These are phyloP conservation scores for Formica selysi DNA, from an alignment of 1,140 invertebrate genomes.

Conservation along the genomic window DNA sequence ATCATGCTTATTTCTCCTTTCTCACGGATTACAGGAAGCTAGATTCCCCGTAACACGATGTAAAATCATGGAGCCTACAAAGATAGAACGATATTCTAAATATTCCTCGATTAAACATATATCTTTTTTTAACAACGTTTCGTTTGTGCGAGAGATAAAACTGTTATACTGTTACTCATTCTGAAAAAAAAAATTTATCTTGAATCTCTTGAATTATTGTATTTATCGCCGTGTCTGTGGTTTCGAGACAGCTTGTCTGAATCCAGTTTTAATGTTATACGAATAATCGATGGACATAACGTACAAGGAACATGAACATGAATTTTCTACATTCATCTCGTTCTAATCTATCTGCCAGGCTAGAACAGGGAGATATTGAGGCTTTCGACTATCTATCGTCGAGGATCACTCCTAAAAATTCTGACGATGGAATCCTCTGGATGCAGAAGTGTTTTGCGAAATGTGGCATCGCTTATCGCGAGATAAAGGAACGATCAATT, in stretches of 20 bases:
- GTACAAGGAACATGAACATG: background rate
- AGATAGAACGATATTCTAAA: background rate
- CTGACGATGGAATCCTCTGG: background rate
- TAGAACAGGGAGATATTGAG: slow-evolving; percentile 1
- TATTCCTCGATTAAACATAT: background rate
- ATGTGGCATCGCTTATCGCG: background rate
- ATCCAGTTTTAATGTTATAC: background rate
- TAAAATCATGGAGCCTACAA: background rate
- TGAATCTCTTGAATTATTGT: background rate
- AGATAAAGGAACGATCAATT: background rate
- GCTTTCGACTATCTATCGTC: background rate
- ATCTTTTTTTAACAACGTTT: background rate
- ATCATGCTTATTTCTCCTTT: background rate
- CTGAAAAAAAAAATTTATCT: background rate
- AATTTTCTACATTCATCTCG: too few relatives aligned
- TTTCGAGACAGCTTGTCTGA: too few relatives aligned
- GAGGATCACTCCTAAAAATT: slow-evolving; percentile 6
- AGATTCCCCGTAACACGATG: background rate
- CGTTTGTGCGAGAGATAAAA: background rate
- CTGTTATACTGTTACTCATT: background rate
- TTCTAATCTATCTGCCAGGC: background rate
- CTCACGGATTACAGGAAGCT: background rate
- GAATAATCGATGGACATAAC: background rate
- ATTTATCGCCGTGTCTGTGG: too few relatives aligned
- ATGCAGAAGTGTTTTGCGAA: slow-evolving; percentile 21